A percentile compares a stretch with the other conserved stretches of the same genome.
These are phyloP conservation scores for Drosophila mayri DNA, from an alignment of 1,140 invertebrate species.

Conservation along the genomic window DNA sequence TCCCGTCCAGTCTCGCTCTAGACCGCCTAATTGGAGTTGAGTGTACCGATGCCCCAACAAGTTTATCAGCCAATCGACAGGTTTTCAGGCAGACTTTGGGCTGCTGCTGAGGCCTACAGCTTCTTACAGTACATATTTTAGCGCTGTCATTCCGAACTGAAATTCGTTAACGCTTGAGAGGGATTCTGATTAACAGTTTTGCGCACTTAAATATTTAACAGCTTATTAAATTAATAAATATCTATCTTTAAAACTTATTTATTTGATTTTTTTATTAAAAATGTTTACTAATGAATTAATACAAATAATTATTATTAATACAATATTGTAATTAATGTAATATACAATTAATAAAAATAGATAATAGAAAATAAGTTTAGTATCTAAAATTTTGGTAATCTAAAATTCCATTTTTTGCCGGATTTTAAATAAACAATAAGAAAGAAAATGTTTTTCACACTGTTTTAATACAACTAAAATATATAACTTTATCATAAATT, in stretches of 20 bases:
- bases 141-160: conserved; percentile 15
- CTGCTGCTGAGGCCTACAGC: neutral
- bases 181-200: conserved; percentile 19
- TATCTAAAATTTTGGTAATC: too few relatives aligned
- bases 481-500: neutral
- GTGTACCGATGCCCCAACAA: conserved; percentile 36
- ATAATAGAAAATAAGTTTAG: neutral
- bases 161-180: conserved; percentile 7
- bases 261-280: too few relatives aligned
- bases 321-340: too few relatives aligned
- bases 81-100: conserved; percentile 39
- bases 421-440: neutral
- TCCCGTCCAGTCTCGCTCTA: conserved; percentile 45
- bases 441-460: neutral
- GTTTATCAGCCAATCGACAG: conserved; percentile 77
- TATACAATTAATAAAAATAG: neutral
- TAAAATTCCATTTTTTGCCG: too few relatives aligned
- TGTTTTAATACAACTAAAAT: neutral
- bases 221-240: neutral
- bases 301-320: too few relatives aligned
- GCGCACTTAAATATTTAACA: neutral
- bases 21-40: conserved; percentile 64
- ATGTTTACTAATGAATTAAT: too few relatives aligned
- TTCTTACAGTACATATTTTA: conserved; percentile 18
- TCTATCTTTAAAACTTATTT: neutral